phyloP scores from a whole-genome alignment of 2,113 vertebrate genomes.

The Bubo blakistoni region DNA sequence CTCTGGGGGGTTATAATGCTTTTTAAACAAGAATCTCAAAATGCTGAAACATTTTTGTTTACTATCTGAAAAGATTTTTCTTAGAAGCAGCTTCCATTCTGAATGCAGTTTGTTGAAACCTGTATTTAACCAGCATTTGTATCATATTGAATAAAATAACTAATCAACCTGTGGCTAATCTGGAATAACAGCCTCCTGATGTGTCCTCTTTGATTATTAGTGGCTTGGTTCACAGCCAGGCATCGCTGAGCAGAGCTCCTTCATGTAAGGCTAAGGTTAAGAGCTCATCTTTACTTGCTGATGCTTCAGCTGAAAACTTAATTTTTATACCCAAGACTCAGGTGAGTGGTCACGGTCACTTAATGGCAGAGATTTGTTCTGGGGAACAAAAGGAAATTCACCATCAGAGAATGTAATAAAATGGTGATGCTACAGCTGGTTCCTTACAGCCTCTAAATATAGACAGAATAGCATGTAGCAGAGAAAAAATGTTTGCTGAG shows the following conservation, averaged over 20 bases:
- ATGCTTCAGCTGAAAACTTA: background rate
- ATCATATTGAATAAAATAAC: background rate
- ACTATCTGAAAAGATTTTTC: background rate
- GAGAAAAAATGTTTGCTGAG: conserved; percentile 40
- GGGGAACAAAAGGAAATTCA: background rate
- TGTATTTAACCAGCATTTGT: background rate
- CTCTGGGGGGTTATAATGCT: background rate
- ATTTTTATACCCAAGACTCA: background rate
- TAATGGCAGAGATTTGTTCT: background rate
- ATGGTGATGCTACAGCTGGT: conserved; percentile 46
- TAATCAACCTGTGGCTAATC: background rate
- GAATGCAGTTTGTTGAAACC: background rate
- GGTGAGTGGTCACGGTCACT: background rate
- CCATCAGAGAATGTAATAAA: background rate
- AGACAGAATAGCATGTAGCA: conserved; percentile 22
- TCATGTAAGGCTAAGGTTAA: background rate
- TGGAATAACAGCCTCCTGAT: background rate
- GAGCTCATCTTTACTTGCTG: background rate
- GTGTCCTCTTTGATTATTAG: background rate
- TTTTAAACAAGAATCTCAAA: background rate
- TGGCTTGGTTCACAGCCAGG: background rate
- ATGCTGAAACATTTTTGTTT: background rate
- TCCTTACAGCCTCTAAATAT: conserved; percentile 20
- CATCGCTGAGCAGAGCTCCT: background rate
- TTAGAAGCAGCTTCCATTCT: background rate